Conservation (phyloP, 2,113 vertebrate genomes). For the Odontesthes bonariensis region DNA sequence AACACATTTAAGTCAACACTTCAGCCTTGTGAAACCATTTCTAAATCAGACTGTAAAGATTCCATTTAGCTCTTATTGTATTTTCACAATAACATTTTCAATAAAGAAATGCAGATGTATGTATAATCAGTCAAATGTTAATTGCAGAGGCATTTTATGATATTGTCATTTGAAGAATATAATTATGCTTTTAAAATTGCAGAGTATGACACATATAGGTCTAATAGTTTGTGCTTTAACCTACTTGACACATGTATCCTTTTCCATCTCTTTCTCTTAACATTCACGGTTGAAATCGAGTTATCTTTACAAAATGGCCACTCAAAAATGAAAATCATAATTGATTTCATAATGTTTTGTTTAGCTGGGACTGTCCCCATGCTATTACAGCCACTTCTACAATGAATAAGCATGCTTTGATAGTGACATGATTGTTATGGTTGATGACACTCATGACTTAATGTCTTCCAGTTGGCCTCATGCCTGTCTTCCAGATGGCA, state of each 20-base stretch:
- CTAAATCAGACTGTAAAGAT: background rate
- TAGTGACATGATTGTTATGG: conserved; percentile 80
- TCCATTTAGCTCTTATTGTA: background rate
- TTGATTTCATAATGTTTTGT: conserved; percentile 40
- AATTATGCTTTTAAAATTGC: background rate
- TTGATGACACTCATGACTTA: conserved; percentile 80
- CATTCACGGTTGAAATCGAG: conserved; percentile 13
- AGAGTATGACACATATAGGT: background rate
- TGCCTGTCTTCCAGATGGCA: conserved; percentile 81
- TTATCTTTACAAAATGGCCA: conserved; percentile 11
- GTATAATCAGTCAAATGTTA: background rate
- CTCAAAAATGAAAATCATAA: conserved; percentile 36
- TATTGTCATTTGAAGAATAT: background rate
- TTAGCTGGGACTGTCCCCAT: conserved; percentile 38
- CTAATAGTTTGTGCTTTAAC: background rate
- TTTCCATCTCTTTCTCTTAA: background rate
- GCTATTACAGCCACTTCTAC: conserved; percentile 55
- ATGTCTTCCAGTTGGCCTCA: conserved; percentile 80
- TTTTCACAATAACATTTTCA: background rate
- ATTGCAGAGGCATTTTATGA: background rate
- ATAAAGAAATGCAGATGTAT: background rate
- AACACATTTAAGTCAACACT: too few species aligned
- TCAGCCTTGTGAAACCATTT: background rate
- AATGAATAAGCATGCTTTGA: conserved; percentile 66
- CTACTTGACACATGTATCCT: background rate